phyloP scores from a whole-genome alignment of 2,888 invertebrate genomes.

The Hemistola chrysoprasaria region DNA sequence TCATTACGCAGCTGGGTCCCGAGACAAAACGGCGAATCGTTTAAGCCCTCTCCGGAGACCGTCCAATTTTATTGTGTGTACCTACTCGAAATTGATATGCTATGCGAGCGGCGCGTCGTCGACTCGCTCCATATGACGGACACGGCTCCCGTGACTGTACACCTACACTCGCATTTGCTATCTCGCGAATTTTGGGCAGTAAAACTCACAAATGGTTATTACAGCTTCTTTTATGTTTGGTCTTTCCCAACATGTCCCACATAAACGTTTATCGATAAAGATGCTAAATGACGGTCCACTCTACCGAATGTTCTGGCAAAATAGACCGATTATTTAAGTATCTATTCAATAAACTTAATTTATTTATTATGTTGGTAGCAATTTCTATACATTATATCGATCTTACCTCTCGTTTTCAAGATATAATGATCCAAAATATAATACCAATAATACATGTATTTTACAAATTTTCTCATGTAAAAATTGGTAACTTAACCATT shows the following conservation, averaged over 20 bases:
- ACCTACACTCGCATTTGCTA: conserved; percentile 56
- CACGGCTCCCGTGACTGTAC: conserved; percentile 42
- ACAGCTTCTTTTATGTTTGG: conserved; percentile 29
- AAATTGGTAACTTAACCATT: too few relatives aligned
- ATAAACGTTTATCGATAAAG: conserved; percentile 15
- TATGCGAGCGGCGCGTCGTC: conserved; percentile 61
- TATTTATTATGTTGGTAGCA: too few relatives aligned
- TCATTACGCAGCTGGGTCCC: conserved; percentile 81
- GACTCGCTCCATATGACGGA: conserved; percentile 57
- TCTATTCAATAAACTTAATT: too few relatives aligned
- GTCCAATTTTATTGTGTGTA: conserved; percentile 81
- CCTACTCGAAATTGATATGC: conserved; percentile 81
- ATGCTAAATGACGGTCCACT: conserved; percentile 10
- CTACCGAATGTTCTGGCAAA: conserved; percentile 6
- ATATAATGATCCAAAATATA: too few relatives aligned
- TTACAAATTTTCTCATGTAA: too few relatives aligned
- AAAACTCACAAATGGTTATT: conserved; percentile 36
- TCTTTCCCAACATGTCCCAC: conserved; percentile 22
- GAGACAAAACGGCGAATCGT: conserved; percentile 82
- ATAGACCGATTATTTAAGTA: too few relatives aligned
- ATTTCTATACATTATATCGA: too few relatives aligned
- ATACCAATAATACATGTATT: too few relatives aligned
- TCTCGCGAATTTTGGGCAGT: conserved; percentile 44
- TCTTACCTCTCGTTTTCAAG: too few relatives aligned
- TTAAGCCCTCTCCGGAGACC: conserved; percentile 81